These are phyloP conservation scores for Leuciscus idus DNA, from an alignment of 2,113 vertebrate species.

Conservation along the genomic window DNA sequence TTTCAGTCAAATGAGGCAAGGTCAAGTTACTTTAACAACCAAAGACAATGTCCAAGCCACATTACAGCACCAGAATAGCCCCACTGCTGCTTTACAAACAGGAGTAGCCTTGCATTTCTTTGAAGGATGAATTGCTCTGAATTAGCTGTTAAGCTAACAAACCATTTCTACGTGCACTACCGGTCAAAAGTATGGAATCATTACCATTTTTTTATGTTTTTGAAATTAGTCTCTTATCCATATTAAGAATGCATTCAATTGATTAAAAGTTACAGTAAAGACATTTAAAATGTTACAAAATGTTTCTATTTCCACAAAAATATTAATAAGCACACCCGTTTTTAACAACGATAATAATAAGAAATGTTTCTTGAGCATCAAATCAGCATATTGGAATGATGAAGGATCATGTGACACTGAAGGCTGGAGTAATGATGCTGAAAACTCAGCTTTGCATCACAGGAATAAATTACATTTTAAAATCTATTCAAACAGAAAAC, in stretches of 20 bases:
- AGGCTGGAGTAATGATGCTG: neutral
- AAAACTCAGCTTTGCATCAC: neutral
- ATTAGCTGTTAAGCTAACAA: neutral
- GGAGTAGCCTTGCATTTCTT: neutral
- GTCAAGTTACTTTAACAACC: neutral
- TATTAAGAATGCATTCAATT: neutral
- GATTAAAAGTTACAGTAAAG: neutral
- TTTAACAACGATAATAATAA: neutral
- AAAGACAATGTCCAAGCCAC: neutral
- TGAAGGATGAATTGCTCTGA: neutral
- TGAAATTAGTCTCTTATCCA: neutral
- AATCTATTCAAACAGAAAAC: neutral
- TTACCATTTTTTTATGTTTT: neutral
- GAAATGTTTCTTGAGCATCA: neutral
- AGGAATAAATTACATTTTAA: neutral
- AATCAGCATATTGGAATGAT: neutral
- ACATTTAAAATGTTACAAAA: too few species aligned
- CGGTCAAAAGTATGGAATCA: neutral
- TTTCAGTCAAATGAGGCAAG: slow-evolving; percentile 10
- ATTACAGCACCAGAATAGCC: slow-evolving; percentile 1
- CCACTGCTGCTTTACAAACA: slow-evolving; percentile 6
- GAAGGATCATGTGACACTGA: neutral
- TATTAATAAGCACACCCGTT: neutral
- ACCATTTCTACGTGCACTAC: neutral
- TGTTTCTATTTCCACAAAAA: neutral